phyloP scores from a whole-genome alignment of 2,113 vertebrate species.

The Strigops habroptila region DNA sequence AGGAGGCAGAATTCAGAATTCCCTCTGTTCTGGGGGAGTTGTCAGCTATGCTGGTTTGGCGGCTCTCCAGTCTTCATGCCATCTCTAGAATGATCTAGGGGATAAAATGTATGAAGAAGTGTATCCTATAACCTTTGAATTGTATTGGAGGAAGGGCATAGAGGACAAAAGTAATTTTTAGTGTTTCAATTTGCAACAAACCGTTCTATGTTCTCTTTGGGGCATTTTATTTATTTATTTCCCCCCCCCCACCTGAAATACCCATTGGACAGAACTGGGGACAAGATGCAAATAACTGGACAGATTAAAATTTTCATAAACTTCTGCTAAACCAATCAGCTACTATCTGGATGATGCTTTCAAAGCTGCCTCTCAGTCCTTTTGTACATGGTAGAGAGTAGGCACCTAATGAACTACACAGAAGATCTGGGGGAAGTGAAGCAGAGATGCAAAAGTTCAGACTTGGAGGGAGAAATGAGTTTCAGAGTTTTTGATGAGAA shows the following conservation, averaged over 20 bases:
- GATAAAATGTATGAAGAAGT: not conserved
- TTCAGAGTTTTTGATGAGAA: slow-evolving; percentile 77
- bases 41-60: not conserved
- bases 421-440: slow-evolving; percentile 78
- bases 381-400: slow-evolving; percentile 30
- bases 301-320: slow-evolving; percentile 64
- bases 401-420: slow-evolving; percentile 67
- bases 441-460: slow-evolving; percentile 81
- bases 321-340: slow-evolving; percentile 61
- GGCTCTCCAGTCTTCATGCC: not conserved
- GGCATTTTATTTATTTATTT: not conserved
- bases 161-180: not conserved
- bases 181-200: not conserved
- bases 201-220: not conserved
- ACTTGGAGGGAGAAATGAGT: slow-evolving; percentile 78
- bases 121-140: not conserved
- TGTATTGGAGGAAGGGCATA: not conserved
- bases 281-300: slow-evolving; percentile 9
- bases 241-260: not conserved
- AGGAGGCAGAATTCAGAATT: not conserved
- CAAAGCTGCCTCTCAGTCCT: slow-evolving; percentile 41
- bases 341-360: slow-evolving; percentile 53
- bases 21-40: not conserved
- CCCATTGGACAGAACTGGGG: not conserved
- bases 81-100: not conserved